A percentile compares a stretch with the other conserved stretches of the same genome.
Conservation (phyloP, 2,888 invertebrate genomes). For the Sphinx pinastri region DNA sequence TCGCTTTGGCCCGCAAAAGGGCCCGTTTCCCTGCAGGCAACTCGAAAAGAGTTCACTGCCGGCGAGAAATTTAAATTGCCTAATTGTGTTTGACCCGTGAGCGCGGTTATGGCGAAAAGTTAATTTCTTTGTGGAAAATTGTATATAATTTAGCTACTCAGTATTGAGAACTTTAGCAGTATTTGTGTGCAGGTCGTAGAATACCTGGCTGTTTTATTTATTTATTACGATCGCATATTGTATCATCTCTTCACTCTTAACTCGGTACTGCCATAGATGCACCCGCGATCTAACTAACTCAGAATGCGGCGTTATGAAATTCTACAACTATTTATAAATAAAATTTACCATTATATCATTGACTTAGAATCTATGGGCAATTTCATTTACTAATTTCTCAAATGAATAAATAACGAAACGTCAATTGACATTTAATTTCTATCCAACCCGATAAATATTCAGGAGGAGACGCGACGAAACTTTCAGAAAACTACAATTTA, state of each 20-base stretch:
- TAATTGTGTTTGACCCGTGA: slow-evolving; percentile 15
- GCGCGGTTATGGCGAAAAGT: not conserved
- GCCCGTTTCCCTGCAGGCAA: slow-evolving; percentile 9
- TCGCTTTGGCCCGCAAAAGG: slow-evolving; percentile 5
- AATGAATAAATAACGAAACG: not conserved
- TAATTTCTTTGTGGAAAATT: not conserved
- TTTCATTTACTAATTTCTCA: not conserved
- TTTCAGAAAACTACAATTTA: slow-evolving; percentile 5
- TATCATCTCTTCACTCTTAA: too few relatives aligned
- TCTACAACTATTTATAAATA: too few relatives aligned
- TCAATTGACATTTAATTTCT: not conserved
- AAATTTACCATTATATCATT: too few relatives aligned
- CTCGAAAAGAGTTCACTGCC: slow-evolving; percentile 17
- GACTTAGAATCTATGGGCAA: too few relatives aligned
- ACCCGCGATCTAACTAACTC: too few relatives aligned
- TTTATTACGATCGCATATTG: too few relatives aligned
- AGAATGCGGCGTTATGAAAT: too few relatives aligned
- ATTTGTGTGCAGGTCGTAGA: too few relatives aligned
- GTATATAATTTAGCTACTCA: not conserved
- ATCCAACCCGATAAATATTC: not conserved
- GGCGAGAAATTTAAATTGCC: slow-evolving; percentile 21
- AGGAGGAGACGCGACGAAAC: not conserved
- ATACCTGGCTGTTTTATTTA: too few relatives aligned
- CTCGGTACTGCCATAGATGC: too few relatives aligned
- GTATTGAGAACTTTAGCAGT: too few relatives aligned